These are phyloP conservation scores for Drosophila leontia DNA, from an alignment of 1,140 invertebrate species.

Conservation along the genomic window DNA sequence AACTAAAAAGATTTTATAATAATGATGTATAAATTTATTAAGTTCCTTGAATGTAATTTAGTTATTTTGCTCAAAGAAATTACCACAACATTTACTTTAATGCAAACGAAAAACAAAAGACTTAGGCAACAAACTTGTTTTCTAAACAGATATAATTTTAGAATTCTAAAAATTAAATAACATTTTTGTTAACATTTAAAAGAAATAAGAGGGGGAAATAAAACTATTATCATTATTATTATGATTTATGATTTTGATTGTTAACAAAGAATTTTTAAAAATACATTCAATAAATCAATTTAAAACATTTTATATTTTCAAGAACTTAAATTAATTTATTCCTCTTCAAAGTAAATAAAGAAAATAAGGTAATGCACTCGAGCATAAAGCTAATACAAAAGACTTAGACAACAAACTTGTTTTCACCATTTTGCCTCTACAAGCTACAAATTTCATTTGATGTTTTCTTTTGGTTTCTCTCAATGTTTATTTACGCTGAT, in stretches of 20 bases:
- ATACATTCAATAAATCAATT: background rate
- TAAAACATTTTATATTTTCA: background rate
- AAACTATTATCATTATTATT: background rate
- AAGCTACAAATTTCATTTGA: slow-evolving; percentile 59
- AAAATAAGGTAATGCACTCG: background rate
- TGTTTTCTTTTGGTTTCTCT: slow-evolving; percentile 42
- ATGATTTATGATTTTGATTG: background rate
- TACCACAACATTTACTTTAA: fast-evolving
- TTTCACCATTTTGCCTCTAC: slow-evolving; percentile 72
- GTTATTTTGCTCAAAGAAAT: background rate
- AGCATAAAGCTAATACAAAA: slow-evolving; percentile 40
- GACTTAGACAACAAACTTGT: slow-evolving; percentile 72
- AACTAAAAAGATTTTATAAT: too few relatives aligned
- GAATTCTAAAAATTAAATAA: background rate
- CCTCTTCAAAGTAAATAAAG: background rate
- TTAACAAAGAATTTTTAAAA: background rate
- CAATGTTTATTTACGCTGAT: slow-evolving; percentile 74
- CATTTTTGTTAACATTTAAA: too few relatives aligned
- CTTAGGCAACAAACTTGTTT: slow-evolving; percentile 25
- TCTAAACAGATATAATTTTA: background rate
- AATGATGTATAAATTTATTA: background rate
- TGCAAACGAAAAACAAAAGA: slow-evolving; percentile 4
- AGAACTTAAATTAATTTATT: background rate
- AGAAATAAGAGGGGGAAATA: too few relatives aligned
- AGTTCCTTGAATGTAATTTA: background rate